Percentiles rank a stretch among this genome's conserved stretches.
These are phyloP conservation scores for Monopterus albus DNA, from an alignment of 2,113 vertebrate species.

Conservation along the genomic window DNA sequence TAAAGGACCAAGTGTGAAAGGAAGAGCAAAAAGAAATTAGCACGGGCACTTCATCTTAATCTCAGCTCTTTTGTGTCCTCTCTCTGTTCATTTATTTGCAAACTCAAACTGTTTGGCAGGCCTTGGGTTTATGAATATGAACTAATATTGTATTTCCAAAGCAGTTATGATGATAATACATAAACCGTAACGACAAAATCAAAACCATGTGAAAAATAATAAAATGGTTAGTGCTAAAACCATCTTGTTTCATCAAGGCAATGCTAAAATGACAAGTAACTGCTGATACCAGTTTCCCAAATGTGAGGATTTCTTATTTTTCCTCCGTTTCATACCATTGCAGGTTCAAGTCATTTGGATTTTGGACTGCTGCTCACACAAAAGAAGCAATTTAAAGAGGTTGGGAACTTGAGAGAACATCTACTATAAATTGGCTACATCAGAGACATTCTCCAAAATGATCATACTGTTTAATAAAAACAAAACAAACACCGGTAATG, in stretches of 20 bases:
- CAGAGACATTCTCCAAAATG: too few species aligned
- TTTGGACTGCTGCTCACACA: neutral
- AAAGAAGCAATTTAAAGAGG: too few species aligned
- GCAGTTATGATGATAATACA: slow-evolving; percentile 1
- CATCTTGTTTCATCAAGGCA: neutral
- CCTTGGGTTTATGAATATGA: neutral
- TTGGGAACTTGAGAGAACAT: too few species aligned
- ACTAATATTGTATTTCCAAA: slow-evolving; percentile 20
- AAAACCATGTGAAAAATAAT: neutral
- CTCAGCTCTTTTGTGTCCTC: slow-evolving; percentile 31
- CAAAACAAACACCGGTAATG: too few species aligned
- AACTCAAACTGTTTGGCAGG: slow-evolving; percentile 11
- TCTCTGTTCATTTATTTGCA: slow-evolving; percentile 33
- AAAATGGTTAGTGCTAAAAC: neutral
- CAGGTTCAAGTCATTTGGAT: neutral
- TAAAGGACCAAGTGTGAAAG: slow-evolving; percentile 58
- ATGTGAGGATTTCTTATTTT: neutral
- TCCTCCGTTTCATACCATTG: neutral
- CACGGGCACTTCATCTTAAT: slow-evolving; percentile 37
- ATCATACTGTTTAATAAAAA: too few species aligned
- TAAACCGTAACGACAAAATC: neutral
- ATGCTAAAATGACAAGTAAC: neutral
- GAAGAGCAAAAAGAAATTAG: slow-evolving; percentile 49
- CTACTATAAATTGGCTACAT: too few species aligned
- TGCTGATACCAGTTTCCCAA: neutral